phyloP scores from a whole-genome alignment of 2,888 invertebrate genomes.

The Caenorhabditis doughertyi region DNA sequence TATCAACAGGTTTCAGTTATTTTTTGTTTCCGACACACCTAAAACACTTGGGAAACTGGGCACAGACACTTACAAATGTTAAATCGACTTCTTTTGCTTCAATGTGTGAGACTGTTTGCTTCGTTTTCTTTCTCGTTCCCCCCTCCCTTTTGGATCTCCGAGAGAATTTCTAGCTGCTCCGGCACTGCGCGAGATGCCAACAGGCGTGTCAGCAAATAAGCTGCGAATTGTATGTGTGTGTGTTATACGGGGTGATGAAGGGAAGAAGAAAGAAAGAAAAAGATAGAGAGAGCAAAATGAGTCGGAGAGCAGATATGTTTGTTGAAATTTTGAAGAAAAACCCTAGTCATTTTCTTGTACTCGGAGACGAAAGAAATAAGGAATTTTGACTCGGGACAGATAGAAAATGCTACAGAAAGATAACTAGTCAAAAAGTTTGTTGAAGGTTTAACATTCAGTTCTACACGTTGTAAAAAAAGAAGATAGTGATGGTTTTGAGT shows the following conservation, averaged over 20 bases:
- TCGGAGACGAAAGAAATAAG: background rate
- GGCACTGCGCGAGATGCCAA: conserved; percentile 39
- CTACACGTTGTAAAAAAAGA: background rate
- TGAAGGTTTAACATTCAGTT: conserved; percentile 29
- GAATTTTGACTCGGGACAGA: background rate
- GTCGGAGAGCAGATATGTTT: conserved; percentile 43
- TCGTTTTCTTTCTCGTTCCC: conserved; percentile 6
- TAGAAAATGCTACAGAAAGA: conserved; percentile 1
- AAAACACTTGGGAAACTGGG: conserved; percentile 34
- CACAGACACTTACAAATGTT: conserved; percentile 48
- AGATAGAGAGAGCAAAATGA: conserved; percentile 27
- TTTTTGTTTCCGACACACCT: conserved; percentile 13
- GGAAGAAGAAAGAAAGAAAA: conserved; percentile 10
- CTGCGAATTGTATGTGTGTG: conserved; percentile 48
- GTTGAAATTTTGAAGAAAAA: conserved; percentile 46
- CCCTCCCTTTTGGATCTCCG: background rate
- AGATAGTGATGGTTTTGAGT: conserved; percentile 1
- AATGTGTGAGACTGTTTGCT: conserved; percentile 59
- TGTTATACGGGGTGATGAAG: background rate
- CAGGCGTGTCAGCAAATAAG: conserved; percentile 59
- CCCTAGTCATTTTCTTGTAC: conserved; percentile 37
- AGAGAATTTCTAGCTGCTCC: conserved; percentile 40
- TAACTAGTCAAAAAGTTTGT: conserved; percentile 21
- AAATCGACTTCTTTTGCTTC: conserved; percentile 44
- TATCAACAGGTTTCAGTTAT: conserved; percentile 21